Evolutionary conservation across 2,113 vertebrate genomes (phyloP).

Genomic region (Pelecanoides urinatrix): DNA sequence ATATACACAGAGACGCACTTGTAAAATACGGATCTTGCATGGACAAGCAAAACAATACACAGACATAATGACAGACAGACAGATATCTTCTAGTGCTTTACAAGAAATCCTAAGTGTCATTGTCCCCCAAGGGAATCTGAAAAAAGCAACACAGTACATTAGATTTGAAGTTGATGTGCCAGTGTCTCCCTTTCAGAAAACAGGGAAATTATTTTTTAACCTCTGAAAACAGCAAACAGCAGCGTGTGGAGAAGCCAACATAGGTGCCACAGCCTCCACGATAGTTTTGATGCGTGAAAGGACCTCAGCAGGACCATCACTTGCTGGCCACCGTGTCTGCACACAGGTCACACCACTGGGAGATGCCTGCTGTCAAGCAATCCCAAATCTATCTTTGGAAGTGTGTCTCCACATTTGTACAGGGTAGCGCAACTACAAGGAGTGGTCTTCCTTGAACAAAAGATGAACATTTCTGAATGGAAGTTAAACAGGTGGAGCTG

Average conservation of each 20-base stretch:
- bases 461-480: background rate
- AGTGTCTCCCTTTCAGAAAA: background rate
- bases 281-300: background rate
- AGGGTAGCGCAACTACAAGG: background rate
- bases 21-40: background rate
- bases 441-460: background rate
- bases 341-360: background rate
- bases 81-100: background rate
- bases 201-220: background rate
- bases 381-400: background rate
- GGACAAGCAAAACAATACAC: background rate
- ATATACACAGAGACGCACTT: background rate
- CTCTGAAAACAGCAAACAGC: background rate
- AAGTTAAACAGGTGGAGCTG: background rate
- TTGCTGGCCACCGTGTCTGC: background rate
- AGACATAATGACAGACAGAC: background rate
- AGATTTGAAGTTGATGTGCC: background rate
- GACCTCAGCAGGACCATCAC: background rate
- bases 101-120: background rate
- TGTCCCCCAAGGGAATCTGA: background rate
- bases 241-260: background rate
- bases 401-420: background rate
- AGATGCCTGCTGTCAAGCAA: background rate
- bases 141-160: background rate
- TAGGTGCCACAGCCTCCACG: background rate